These are phyloP conservation scores for Indicator maculatus DNA, from an alignment of 2,113 vertebrate genomes.

Conservation along the genomic window DNA sequence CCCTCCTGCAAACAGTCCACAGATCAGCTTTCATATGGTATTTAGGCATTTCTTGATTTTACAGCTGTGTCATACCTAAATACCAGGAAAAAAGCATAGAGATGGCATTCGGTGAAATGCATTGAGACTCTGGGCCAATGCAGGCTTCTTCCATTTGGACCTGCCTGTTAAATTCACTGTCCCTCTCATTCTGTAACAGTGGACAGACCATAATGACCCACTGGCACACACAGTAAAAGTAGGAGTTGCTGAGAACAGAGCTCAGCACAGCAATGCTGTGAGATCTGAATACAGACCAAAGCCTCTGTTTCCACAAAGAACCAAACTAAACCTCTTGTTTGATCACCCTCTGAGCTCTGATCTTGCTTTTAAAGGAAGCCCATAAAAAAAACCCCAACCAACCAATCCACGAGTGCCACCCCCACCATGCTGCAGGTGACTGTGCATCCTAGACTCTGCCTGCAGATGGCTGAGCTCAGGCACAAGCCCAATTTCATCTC, in stretches of 20 bases:
- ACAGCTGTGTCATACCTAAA: neutral
- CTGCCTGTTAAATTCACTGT: neutral
- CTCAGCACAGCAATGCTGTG: neutral
- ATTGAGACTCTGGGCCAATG: neutral
- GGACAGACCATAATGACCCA: neutral
- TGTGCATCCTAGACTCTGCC: neutral
- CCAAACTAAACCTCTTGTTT: neutral
- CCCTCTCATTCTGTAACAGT: neutral
- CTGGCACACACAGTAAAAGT: accelerated
- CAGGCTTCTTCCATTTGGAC: neutral
- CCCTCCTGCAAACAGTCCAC: neutral
- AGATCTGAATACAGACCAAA: neutral
- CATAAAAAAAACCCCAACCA: neutral
- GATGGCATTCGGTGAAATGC: neutral
- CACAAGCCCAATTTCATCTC: neutral
- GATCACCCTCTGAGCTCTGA: neutral
- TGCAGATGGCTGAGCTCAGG: neutral
- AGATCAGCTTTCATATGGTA: neutral
- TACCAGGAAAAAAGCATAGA: neutral
- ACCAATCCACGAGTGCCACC: no score
- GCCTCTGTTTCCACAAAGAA: neutral
- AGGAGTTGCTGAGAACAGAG: neutral
- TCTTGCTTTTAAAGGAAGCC: neutral
- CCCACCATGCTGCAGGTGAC: neutral
- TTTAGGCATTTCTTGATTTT: neutral